Base-by-base conservation (phyloP, 2,797 vertebrate species). In the Pipistrellus pygmaeus region DNA sequence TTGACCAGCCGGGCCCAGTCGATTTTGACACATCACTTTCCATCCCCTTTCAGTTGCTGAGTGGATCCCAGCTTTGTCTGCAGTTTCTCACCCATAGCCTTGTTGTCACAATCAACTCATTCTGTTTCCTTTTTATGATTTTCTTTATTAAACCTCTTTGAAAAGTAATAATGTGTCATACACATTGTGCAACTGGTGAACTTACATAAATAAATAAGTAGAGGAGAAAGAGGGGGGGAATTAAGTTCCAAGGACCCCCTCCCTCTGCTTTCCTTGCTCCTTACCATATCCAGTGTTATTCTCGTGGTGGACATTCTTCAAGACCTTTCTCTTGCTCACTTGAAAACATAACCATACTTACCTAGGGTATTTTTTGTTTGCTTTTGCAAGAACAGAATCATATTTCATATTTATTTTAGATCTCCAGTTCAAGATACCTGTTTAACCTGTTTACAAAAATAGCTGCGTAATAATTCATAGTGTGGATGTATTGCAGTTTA, bases 91-190 rank as follows among this genome's bases (percentile, higher is more conserved):
- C 57, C 13, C 12, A 23, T 73, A 25, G 46, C 69, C 27, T 81
- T 93, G 15, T 7, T 82, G 12, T 91, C 53, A 38, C 27, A 76
- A 14, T 64, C 27, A 30, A 62, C 53, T 72, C 23, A 0, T 23
- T 88, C 62, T 80, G 75, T 84, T 88, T 41, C 8, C n/a, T 76
- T 88, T 85, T 32, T 20, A 32, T 89, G 69, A 51, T 89, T 85
- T 80, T 62, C 69, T 81, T 46, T 83, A 71, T 86, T 76, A 55
- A 86, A 30, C 86, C 5, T 18, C 25, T 88, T 95, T 38, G 32
- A 46, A 81, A 83, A 78, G 30, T 82, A 77, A 41, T 25, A 71
- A 72, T 77, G 46, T 68, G 7, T 4, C n/a, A 55, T 57, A 35
- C 46, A 6, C 27, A n/a, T 91, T 76, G 27, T 46, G 18, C n/a